These are phyloP conservation scores for Eubucco bourcierii DNA, from an alignment of 2,113 vertebrate genomes.

Conservation along the genomic window DNA sequence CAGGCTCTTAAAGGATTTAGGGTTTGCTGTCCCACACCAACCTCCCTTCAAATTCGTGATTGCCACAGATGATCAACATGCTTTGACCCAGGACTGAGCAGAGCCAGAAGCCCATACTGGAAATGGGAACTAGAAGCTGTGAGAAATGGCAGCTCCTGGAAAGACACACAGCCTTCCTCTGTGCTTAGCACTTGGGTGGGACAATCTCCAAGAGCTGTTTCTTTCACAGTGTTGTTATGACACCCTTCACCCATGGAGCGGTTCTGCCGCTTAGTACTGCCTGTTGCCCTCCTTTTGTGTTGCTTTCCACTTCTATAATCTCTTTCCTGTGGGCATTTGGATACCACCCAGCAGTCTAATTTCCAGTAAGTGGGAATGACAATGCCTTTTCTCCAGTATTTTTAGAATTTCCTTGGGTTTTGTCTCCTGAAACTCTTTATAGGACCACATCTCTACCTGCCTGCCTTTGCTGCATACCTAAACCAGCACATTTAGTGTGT, in stretches of 20 bases:
- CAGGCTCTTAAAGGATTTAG: not conserved
- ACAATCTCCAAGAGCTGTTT: not conserved
- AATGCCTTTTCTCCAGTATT: not conserved
- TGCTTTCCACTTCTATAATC: not conserved
- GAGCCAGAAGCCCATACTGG: not conserved
- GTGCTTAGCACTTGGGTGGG: not conserved
- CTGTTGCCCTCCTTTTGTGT: not conserved
- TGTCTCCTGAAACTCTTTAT: not conserved
- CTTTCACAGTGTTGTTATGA: not conserved
- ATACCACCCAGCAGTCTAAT: not conserved
- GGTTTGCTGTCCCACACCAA: not conserved
- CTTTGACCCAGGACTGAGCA: not conserved
- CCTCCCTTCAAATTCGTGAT: not conserved
- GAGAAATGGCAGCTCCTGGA: not conserved
- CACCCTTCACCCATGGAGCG: not conserved
- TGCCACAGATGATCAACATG: not conserved
- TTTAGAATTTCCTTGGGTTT: not conserved
- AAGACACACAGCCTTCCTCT: not conserved
- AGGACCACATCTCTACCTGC: not conserved
- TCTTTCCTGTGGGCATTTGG: not conserved
- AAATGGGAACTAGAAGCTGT: not conserved
- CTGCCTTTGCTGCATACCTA: not conserved
- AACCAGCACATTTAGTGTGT: not conserved
- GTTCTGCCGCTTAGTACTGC: not conserved
- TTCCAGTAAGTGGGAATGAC: not conserved